These are phyloP conservation scores for Gnathochromis pfefferi DNA, from an alignment of 2,113 vertebrate genomes.

Conservation along the genomic window DNA sequence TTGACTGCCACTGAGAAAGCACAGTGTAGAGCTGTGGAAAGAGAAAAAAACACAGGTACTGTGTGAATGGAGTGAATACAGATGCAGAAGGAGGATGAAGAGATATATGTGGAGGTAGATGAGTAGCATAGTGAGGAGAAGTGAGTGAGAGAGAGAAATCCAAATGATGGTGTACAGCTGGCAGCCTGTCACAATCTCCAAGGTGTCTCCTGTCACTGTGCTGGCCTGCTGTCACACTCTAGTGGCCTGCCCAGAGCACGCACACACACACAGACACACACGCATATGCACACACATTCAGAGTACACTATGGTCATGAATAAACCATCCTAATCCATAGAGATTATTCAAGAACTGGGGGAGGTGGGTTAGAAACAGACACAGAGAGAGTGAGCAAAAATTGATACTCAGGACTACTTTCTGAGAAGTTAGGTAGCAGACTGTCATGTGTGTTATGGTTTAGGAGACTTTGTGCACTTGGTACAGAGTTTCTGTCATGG, in stretches of 20 bases:
- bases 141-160: conserved; percentile 54
- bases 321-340: conserved; percentile 71
- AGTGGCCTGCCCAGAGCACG: conserved; percentile 63
- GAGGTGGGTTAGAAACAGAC: conserved; percentile 30
- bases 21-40: conserved; percentile 30
- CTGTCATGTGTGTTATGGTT: conserved; percentile 48
- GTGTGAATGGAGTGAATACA: conserved; percentile 51
- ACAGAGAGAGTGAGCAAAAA: conserved; percentile 35
- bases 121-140: conserved; percentile 51
- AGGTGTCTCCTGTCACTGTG: conserved; percentile 73
- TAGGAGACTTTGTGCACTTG: conserved; percentile 33
- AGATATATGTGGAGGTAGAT: conserved; percentile 59
- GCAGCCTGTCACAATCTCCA: conserved; percentile 72
- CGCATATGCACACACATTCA: conserved; percentile 19
- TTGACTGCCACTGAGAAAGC: conserved; percentile 28
- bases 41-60: conserved; percentile 49
- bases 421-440: conserved; percentile 46
- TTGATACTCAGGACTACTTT: conserved; percentile 48
- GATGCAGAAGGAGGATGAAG: conserved; percentile 53
- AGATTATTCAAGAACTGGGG: conserved; percentile 60
- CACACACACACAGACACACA: conserved; percentile 17
- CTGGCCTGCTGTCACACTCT: conserved; percentile 73
- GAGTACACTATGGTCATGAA: conserved; percentile 65
- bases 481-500: conserved; percentile 1
- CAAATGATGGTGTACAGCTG: conserved; percentile 72